These are phyloP conservation scores for Bos indicus DNA, from an alignment of 2,113 vertebrate genomes.

Conservation along the genomic window DNA sequence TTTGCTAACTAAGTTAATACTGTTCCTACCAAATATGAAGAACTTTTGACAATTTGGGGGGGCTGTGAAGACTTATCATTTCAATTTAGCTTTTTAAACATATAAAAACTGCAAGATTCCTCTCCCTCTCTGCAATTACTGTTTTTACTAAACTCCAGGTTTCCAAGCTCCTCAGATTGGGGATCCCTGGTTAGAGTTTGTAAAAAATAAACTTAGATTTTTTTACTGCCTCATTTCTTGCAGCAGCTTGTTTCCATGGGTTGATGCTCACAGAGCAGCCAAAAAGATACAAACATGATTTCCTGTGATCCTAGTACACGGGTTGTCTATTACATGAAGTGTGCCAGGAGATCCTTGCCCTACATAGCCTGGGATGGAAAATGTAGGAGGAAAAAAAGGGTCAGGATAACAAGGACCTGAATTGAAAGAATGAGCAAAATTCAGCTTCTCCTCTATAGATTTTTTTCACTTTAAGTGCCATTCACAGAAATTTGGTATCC, in stretches of 20 bases:
- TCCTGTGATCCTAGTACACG: not conserved
- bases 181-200: not conserved
- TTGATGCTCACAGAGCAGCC: not conserved
- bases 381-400: not conserved
- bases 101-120: not conserved
- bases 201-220: not conserved
- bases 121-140: not conserved
- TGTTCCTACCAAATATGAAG: not conserved
- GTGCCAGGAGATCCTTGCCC: not conserved
- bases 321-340: not conserved
- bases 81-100: not conserved
- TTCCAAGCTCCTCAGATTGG: not conserved
- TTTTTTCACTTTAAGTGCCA: constrained; percentile 44
- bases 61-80: not conserved
- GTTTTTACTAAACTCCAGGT: not conserved
- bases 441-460: not conserved
- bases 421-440: constrained; percentile 38
- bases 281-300: not conserved
- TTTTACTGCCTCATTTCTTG: not conserved
- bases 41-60: not conserved
- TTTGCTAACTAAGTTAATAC: not conserved
- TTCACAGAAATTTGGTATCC: constrained; percentile 71
- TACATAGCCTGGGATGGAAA: not conserved
- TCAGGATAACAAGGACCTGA: not conserved
- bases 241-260: not conserved